A percentile compares a stretch with the other conserved stretches of the same genome.
These are phyloP conservation scores for Gonocerus acuteangulatus DNA, from an alignment of 2,888 invertebrate genomes.

Conservation along the genomic window DNA sequence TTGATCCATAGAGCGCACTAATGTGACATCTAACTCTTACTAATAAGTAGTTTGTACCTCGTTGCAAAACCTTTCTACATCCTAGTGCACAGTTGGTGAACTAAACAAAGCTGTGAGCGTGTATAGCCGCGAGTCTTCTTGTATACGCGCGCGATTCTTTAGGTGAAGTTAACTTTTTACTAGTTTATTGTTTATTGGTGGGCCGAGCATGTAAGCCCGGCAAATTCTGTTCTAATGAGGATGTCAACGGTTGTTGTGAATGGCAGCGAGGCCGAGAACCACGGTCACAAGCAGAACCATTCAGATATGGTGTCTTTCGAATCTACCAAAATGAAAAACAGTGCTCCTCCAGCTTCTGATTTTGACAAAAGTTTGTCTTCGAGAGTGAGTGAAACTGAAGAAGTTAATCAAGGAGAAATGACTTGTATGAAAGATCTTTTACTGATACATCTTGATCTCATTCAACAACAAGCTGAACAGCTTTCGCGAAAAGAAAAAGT, in stretches of 20 bases:
- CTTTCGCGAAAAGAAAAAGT: conserved; percentile 71
- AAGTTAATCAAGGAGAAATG: conserved; percentile 47
- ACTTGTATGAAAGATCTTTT: conserved; percentile 69
- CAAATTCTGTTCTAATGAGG: conserved; percentile 1
- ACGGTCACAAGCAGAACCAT: conserved; percentile 2
- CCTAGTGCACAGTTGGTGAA: too few species aligned
- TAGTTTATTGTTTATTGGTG: not conserved
- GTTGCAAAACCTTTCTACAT: too few species aligned
- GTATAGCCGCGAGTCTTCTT: too few species aligned
- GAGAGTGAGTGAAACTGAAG: not conserved
- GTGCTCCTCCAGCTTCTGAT: not conserved
- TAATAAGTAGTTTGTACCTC: too few species aligned
- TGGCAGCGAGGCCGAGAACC: conserved; percentile 13
- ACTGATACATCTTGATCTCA: conserved; percentile 73
- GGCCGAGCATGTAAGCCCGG: not conserved
- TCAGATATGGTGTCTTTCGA: conserved; percentile 16
- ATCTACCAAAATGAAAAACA: conserved; percentile 7
- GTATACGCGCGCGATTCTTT: too few species aligned
- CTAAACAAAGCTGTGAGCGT: too few species aligned
- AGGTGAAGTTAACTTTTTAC: too few species aligned
- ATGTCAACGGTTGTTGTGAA: conserved; percentile 9
- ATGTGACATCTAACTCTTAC: too few species aligned
- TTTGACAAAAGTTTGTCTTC: conserved; percentile 2
- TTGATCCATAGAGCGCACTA: too few species aligned
- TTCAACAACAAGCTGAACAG: conserved; percentile 83